Conservation (phyloP, 2,113 vertebrate species). For the Coryphaenoides rupestris region DNA sequence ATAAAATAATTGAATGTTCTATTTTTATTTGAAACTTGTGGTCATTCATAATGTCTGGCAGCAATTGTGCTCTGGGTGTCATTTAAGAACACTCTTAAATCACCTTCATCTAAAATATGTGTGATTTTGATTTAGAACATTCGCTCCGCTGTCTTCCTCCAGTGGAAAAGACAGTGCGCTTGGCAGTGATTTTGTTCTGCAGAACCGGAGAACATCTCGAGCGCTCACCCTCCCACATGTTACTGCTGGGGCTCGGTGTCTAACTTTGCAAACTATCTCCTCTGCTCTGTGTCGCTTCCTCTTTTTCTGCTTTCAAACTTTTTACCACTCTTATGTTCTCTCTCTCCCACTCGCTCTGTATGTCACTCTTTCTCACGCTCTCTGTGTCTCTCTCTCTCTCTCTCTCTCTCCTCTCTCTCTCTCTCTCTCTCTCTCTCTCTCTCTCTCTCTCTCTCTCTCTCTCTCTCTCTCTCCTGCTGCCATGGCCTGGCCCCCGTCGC, state of each 20-base stretch:
- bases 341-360: constrained; percentile 40
- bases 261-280: constrained; percentile 51
- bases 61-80: no score
- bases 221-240: no score
- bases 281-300: constrained; percentile 11
- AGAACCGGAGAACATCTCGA: no score
- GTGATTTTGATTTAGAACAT: no score
- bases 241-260: constrained; percentile 14
- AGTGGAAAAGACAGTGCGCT: no score
- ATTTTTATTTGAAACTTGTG: no score
- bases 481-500: constrained; percentile 61
- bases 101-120: no score
- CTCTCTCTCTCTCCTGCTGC: constrained; percentile 47
- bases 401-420: constrained; percentile 47
- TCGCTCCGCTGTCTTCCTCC: no score
- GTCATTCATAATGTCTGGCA: no score
- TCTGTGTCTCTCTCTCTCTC: constrained; percentile 44
- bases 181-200: no score
- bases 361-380: constrained; percentile 53
- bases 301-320: constrained; percentile 36
- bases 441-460: constrained; percentile 47
- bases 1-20: no score
- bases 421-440: constrained; percentile 41
- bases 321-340: constrained; percentile 54
- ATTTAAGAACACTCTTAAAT: no score